Base-by-base conservation (phyloP, 2,113 vertebrate genomes). In the Pogonocichla stellata region DNA sequence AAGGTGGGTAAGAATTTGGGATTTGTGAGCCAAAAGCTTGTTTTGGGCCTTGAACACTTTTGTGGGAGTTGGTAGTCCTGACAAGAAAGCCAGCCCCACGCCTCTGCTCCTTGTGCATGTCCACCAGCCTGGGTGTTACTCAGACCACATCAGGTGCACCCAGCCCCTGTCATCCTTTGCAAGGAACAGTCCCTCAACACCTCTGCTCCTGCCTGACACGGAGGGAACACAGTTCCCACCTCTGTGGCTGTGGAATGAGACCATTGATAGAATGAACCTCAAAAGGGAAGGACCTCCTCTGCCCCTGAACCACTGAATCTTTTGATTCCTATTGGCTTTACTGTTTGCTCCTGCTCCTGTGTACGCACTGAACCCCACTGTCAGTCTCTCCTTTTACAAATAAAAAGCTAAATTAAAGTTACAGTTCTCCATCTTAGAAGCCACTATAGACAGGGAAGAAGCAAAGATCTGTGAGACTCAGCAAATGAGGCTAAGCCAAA, bases 1-100 rank as follows among this genome's bases (percentile, higher is more conserved):
- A 48, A 66, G 17, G 29, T 62, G 16, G 20, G 53, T 38, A 43
- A 61, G n/a, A 77, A 48, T 58, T 58, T 45, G 47, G 48, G 20
- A 77, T 3, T 8, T 53, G 28, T 6, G 5, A 86, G 71, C 28
- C 36, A 61, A 51, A 86, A 77, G 38, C 8, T 64, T 67, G 9
- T 29, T 85, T n/a, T 42, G 43, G 42, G 43, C 11, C 54, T 58
- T 14, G 3, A 84, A 26, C 19, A 12, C 3, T 66, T 79, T 31
- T 34, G 31, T 48, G 43, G 43, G 14, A 40, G 29, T 62, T 47
- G 22, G 7, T 28, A 80, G 34, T 51, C 8, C 54, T 1, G 62
- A 80, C 31, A 69, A 48, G 40, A 50, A 80, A 36, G 33, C 8
- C 19, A 77, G 8, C 9, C 16, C 12, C 14, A 20, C 0, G 0